Evolutionary conservation across 2,113 vertebrate genomes (phyloP).

Genomic region (Cephalophus harveyi): DNA sequence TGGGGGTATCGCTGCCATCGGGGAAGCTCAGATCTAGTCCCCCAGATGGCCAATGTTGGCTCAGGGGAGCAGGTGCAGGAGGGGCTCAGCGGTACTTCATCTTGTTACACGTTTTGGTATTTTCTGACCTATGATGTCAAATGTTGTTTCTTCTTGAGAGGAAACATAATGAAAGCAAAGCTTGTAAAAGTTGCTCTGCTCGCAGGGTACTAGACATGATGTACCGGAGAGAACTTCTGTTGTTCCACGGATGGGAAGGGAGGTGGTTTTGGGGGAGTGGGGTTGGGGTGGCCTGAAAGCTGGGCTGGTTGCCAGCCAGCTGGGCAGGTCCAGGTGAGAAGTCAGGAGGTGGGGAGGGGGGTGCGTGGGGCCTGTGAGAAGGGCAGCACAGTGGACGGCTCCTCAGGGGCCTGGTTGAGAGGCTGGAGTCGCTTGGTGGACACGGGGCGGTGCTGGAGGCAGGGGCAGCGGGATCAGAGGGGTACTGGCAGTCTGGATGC

Average conservation of each 20-base stretch:
- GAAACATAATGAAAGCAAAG: neutral
- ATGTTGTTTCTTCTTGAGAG: neutral
- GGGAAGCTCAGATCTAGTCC: neutral
- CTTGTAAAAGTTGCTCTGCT: neutral
- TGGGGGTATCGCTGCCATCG: neutral
- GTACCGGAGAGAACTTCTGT: neutral
- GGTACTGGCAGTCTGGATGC: neutral
- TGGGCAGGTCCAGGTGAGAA: neutral
- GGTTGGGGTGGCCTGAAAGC: neutral
- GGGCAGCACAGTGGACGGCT: neutral
- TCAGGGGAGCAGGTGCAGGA: neutral
- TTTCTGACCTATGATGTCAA: neutral
- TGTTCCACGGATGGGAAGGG: neutral
- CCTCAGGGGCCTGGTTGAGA: neutral
- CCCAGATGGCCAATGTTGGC: neutral
- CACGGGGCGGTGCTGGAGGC: neutral
- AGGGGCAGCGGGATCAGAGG: rapidly evolving
- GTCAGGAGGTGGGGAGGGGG: neutral
- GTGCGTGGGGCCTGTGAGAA: neutral
- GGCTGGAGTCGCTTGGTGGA: neutral
- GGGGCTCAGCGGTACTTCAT: neutral
- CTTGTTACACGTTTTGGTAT: neutral
- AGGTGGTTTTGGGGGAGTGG: neutral
- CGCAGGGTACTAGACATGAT: neutral
- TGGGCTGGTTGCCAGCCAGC: neutral